A percentile compares a stretch with the other conserved stretches of the same genome.
These are phyloP conservation scores for Delphinapterus leucas DNA, from an alignment of 2,113 vertebrate genomes.

Conservation along the genomic window DNA sequence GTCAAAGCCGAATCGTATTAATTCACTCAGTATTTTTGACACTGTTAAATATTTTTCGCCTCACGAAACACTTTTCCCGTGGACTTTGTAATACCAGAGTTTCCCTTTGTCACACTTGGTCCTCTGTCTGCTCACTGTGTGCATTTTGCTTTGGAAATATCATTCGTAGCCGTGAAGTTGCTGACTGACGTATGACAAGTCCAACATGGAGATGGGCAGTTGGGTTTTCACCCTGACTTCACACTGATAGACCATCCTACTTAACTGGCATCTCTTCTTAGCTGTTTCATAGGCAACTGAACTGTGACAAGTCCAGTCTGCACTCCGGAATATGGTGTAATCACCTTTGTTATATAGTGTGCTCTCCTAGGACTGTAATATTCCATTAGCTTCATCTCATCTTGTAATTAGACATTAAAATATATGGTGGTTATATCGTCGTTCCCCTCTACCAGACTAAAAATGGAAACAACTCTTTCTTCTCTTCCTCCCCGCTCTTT, in stretches of 20 bases:
- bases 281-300: neutral
- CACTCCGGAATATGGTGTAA: neutral
- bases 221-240: neutral
- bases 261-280: neutral
- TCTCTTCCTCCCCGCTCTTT: neutral
- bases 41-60: neutral
- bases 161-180: neutral
- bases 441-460: neutral
- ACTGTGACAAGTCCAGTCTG: neutral
- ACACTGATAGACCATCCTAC: neutral
- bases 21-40: neutral
- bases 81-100: accelerated
- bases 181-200: neutral
- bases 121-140: neutral
- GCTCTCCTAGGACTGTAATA: neutral
- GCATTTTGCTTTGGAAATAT: neutral
- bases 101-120: neutral
- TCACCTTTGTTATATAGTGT: neutral
- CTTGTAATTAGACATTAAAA: neutral
- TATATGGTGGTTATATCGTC: neutral
- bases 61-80: neutral
- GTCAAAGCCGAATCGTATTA: neutral
- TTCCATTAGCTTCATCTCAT: neutral
- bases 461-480: neutral
- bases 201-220: neutral